Conservation (phyloP, 1,140 invertebrate genomes). For the Scaptomyza montana region DNA sequence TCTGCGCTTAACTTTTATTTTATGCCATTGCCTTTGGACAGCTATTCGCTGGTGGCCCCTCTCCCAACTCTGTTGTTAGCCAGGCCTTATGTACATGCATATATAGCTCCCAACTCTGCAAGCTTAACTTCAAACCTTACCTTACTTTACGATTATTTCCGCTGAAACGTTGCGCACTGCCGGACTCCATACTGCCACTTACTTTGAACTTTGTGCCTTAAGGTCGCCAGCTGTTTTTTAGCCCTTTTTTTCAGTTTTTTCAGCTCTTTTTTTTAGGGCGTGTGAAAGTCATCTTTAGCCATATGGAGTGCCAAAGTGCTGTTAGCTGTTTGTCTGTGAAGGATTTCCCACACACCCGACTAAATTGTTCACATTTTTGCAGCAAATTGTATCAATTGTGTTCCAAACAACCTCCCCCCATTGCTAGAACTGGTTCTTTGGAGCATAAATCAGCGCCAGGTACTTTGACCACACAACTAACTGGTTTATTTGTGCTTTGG, state of each 20-base stretch:
- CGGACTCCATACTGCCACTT: slow-evolving; percentile 47
- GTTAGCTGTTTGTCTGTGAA: slow-evolving; percentile 8
- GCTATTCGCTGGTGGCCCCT: slow-evolving; percentile 9
- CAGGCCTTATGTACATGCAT: background rate
- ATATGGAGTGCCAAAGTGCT: slow-evolving; percentile 19
- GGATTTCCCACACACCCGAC: slow-evolving; percentile 74
- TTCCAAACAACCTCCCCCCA: background rate
- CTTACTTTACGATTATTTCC: slow-evolving; percentile 82
- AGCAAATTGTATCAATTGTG: slow-evolving; percentile 78
- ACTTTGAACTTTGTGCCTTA: slow-evolving; percentile 67
- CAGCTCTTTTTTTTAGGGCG: slow-evolving; percentile 52
- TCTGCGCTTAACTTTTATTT: slow-evolving; percentile 75
- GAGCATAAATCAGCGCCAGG: slow-evolving; percentile 72
- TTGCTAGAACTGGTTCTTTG: slow-evolving; percentile 57
- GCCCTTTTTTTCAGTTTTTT: slow-evolving; percentile 14
- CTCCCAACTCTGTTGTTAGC: slow-evolving; percentile 6
- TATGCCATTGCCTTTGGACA: slow-evolving; percentile 58
- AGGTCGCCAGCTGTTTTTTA: background rate
- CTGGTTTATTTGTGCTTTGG: slow-evolving; percentile 76
- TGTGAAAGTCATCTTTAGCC: slow-evolving; percentile 62
- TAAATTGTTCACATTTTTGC: slow-evolving; percentile 34
- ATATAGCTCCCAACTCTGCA: slow-evolving; percentile 1
- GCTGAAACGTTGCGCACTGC: slow-evolving; percentile 69
- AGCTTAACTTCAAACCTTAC: slow-evolving; percentile 31
- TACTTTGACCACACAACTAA: slow-evolving; percentile 51